A percentile compares a stretch with the other conserved stretches of the same genome.
Evolutionary conservation across 2,113 vertebrate species (phyloP).

Genomic region (Glaucidium brasilianum): DNA sequence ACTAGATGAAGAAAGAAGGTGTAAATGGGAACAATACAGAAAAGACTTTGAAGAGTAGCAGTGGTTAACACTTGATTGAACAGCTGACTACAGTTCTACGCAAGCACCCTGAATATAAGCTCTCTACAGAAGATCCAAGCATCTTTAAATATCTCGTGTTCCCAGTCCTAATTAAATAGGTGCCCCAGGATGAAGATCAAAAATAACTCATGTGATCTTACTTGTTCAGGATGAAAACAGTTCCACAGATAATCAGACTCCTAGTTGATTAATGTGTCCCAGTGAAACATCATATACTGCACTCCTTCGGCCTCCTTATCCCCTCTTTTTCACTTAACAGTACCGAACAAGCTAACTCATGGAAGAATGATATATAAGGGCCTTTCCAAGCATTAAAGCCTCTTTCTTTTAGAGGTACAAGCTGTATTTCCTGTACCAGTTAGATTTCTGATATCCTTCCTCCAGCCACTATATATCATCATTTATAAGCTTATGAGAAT

Average conservation of each 20-base stretch:
- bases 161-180: background rate
- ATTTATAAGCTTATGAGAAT: background rate
- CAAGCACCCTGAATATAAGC: background rate
- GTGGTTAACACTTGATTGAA: background rate
- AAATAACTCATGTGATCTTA: background rate
- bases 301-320: background rate
- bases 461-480: background rate
- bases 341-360: background rate
- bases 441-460: background rate
- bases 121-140: background rate
- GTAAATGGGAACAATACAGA: background rate
- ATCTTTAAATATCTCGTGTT: background rate
- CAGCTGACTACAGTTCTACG: background rate
- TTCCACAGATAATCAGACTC: background rate
- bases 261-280: background rate
- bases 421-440: background rate
- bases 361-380: background rate
- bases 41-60: background rate
- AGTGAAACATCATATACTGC: background rate
- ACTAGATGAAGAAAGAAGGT: background rate
- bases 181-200: background rate
- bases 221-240: background rate
- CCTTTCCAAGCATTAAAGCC: background rate
- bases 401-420: background rate
- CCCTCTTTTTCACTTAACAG: background rate